phyloP scores from a whole-genome alignment of 2,113 vertebrate species.

The Ceyx margarethae region DNA sequence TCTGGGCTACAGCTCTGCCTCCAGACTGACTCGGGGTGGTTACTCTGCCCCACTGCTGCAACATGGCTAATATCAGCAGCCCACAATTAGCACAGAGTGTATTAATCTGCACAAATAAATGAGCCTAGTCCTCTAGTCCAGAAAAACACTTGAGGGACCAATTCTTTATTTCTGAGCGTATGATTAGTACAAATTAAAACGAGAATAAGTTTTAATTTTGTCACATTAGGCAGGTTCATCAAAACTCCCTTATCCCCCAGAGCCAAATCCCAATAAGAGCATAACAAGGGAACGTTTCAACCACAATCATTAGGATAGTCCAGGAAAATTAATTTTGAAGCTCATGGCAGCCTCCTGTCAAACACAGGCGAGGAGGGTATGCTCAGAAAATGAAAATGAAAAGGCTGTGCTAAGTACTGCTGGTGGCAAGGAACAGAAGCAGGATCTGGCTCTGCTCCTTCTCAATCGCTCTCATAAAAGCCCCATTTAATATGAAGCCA shows the following conservation, averaged over 20 bases:
- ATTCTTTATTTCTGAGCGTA: slow-evolving; percentile 49
- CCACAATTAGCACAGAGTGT: neutral
- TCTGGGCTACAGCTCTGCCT: neutral
- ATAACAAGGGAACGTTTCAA: slow-evolving; percentile 2
- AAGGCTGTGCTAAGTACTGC: slow-evolving; percentile 3
- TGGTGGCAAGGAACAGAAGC: neutral
- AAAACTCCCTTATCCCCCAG: slow-evolving; percentile 5
- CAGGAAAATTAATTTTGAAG: slow-evolving; percentile 57
- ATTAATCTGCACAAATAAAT: slow-evolving; percentile 16
- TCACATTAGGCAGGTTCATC: slow-evolving; percentile 31
- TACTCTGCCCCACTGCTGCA: neutral
- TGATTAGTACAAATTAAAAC: slow-evolving; percentile 67
- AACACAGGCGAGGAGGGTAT: neutral
- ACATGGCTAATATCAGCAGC: neutral
- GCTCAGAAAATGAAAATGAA: neutral
- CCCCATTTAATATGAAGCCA: neutral
- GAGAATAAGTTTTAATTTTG: slow-evolving; percentile 50
- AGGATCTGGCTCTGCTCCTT: slow-evolving; percentile 29
- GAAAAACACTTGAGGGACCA: slow-evolving; percentile 52
- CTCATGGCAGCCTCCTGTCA: slow-evolving; percentile 33
- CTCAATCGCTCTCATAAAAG: neutral
- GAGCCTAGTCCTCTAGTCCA: slow-evolving; percentile 31
- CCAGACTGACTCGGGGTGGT: neutral
- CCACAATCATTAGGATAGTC: slow-evolving; percentile 24
- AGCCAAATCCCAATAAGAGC: neutral